phyloP scores from a whole-genome alignment of 1,140 invertebrate genomes.

The Zaprionus vittiger region DNA sequence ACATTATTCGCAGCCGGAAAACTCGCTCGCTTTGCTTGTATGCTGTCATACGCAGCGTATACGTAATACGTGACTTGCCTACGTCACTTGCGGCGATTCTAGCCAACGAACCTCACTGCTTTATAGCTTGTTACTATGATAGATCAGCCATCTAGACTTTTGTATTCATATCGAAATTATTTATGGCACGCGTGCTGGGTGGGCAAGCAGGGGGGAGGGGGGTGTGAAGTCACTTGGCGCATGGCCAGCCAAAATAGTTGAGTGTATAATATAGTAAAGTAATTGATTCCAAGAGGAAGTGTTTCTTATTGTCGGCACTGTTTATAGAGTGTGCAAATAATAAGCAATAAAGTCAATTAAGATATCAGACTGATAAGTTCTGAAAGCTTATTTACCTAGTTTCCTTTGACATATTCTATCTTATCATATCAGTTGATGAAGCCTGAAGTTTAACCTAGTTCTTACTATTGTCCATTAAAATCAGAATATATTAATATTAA shows the following conservation, averaged over 20 bases:
- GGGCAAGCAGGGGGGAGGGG: not conserved
- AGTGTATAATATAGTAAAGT: constrained; percentile 5
- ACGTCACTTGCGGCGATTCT: constrained; percentile 43
- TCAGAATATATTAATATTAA: too few relatives aligned
- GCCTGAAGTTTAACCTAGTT: too few relatives aligned
- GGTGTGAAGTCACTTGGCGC: constrained; percentile 12
- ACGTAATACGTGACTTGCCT: constrained; percentile 63
- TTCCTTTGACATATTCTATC: too few relatives aligned
- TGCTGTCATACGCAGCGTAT: constrained; percentile 72
- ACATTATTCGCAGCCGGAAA: constrained; percentile 53
- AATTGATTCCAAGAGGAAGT: constrained; percentile 1
- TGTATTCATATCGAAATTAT: constrained; percentile 53
- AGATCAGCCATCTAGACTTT: constrained; percentile 15
- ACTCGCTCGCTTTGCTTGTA: constrained; percentile 31
- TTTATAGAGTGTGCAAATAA: not conserved
- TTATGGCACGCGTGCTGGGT: constrained; percentile 23
- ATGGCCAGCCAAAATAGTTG: constrained; percentile 28
- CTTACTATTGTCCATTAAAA: too few relatives aligned
- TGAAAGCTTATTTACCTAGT: not conserved
- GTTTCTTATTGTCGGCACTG: not conserved
- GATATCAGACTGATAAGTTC: not conserved
- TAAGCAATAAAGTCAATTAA: not conserved
- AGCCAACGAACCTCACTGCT: not conserved
- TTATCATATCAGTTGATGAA: too few relatives aligned
- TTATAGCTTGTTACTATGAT: constrained; percentile 25